Evolutionary conservation across 2,797 vertebrate genomes (phyloP), one percentile per base, ranked within the genome.

Genomic region (Hipposideros larvatus): DNA sequence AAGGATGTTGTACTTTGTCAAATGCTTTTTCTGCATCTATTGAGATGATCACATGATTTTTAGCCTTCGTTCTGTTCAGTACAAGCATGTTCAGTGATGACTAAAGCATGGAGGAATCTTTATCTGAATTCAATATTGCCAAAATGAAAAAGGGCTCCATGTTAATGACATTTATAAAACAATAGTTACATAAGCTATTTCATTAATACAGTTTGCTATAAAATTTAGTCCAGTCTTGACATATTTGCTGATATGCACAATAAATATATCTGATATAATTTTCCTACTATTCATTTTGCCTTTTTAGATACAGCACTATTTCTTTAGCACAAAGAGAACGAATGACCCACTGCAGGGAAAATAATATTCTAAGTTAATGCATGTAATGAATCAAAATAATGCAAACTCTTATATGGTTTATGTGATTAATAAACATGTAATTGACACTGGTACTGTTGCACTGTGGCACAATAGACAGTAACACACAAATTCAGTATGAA

Each of bases 111-210:
- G 48, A 65, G 41, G 18, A 71, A 61, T 31, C 43, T 18, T 48
- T 65, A 53, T 66, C 61, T 77, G 87, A 91, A 77, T 82, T 73
- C 43, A 85, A 87, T 77, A 66, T 26, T 43, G 24, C 51, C 90
- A 55, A 43, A 48, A 57, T 57, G 48, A 84, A 82, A 89, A 80
- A 68, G 13, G 66, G 80, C 57, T 75, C 26, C 61, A 31, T n/a
- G 18, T 71, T 78, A 66, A 43, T 89, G 75, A 80, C 22, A 22
- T 13, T 55, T 48, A 34, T 41, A 55, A 87, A 95, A 73, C 26
- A 90, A 85, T 14, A 77, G 43, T 61, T 87, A 61, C 16, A 43
- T 7, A 53, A 87, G 68, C 5, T 68, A 85, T 84, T 87, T 87
- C 46, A 16, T 90, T 46, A n/a, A 61, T 68, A 43, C 41, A 55